Evolutionary conservation across 2,888 invertebrate species (phyloP), one percentile per base, ranked within the genome.

Genomic region (Ischnus inquisitorius): DNA sequence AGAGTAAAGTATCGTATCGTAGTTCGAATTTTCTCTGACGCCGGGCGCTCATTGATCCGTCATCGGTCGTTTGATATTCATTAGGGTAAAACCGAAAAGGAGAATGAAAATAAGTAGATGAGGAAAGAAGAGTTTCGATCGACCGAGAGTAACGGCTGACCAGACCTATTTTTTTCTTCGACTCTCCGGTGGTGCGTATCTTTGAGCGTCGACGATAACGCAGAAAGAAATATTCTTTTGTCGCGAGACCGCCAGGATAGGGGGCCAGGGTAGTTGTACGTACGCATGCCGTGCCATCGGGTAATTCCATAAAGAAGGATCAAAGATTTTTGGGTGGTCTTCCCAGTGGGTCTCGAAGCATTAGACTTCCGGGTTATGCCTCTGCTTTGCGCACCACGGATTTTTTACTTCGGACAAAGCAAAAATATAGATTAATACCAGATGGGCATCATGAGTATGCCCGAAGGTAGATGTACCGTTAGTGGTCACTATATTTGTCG

Each of bases 1-100:
- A 46, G 22, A 28, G 4, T n/a, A 25, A 41, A n/a, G 14, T 28
- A n/a, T 51, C 22, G n/a, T 3, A 34, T 43, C 14, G 16, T 25
- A 5, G 62, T 34, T 25, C n/a, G 67, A 78, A 34, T 34, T 68
- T 28, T 1, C 39, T 48, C 54, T 69, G 75, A 69, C 69, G 60
- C 64, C 68, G n/a, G 12, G 14, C 34, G 25, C 68, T 14, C 75
- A 69, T 81, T 64, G 75, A 75, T 81, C 68, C 14, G 68, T 46
- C 8, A 34, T 19, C 39, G 39, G 16, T 41, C 25, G n/a, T 48
- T 22, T 54, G 22, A 28, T 22, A 41, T 19, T 34, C 22, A 3
- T 22, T 19, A 8, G 54, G 12, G 54, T 8, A 60, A 14, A 79
- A 46, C 39, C 22, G 10, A 60, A 34, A 19, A 34, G 12, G 19